Evolutionary conservation across 2,113 vertebrate genomes (phyloP).

Genomic region (Mirounga angustirostris): DNA sequence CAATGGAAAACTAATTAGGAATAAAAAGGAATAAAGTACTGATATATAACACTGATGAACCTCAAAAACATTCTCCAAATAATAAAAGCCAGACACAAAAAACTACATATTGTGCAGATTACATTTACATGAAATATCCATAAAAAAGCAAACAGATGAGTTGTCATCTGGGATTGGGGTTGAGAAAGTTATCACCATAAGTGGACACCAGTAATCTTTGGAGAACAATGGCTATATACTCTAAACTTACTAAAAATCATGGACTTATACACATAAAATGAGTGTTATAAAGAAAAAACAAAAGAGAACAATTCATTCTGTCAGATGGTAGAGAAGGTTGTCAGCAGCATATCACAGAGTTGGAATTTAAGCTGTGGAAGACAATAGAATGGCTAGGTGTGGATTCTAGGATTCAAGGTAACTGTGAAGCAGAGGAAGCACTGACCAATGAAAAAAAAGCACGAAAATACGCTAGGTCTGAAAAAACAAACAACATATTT

Average conservation of each 20-base stretch:
- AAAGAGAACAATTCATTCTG: not conserved
- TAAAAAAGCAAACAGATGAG: not conserved
- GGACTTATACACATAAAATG: not conserved
- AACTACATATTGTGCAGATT: not conserved
- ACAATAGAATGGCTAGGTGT: not conserved
- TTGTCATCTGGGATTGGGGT: not conserved
- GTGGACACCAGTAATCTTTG: not conserved
- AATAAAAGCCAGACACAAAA: not conserved
- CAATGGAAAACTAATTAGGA: not conserved
- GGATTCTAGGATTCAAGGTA: not conserved
- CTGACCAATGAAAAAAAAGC: not conserved
- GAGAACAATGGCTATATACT: not conserved
- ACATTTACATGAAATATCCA: not conserved
- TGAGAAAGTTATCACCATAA: not conserved
- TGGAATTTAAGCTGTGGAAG: not conserved
- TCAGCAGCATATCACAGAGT: not conserved
- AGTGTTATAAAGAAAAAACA: slow-evolving; percentile 8
- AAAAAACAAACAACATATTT: not conserved
- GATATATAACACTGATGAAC: not conserved
- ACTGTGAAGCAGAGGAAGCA: not conserved
- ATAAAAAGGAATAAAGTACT: not conserved
- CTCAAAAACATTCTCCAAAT: not conserved
- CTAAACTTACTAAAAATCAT: not conserved
- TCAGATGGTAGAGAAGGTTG: not conserved
- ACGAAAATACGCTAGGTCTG: not conserved